A percentile compares a stretch with the other conserved stretches of the same genome.
phyloP scores from a whole-genome alignment of 1,140 invertebrate species.

The Phortica variegata region DNA sequence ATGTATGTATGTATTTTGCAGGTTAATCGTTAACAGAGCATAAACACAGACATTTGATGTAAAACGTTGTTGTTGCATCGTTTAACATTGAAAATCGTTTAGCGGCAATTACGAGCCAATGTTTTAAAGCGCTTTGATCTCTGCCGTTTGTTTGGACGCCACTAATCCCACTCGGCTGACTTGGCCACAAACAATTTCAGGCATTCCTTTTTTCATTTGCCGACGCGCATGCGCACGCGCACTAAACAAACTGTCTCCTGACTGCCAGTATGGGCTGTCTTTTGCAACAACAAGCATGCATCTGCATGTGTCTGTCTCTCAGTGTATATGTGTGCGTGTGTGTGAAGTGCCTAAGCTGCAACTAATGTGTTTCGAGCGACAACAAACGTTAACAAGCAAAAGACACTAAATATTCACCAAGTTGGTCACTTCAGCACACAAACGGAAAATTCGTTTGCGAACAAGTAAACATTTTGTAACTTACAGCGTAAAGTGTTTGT shows the following conservation, averaged over 20 bases:
- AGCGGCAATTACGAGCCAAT: slow-evolving; percentile 53
- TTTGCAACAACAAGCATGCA: no score
- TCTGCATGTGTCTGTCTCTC: no score
- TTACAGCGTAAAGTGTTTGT: no score
- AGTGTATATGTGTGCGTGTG: no score
- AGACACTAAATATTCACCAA: no score
- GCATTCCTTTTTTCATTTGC: slow-evolving; percentile 39
- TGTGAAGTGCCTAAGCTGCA: no score
- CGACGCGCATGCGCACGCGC: slow-evolving; percentile 45
- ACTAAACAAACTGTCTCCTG: slow-evolving; percentile 38
- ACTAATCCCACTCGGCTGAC: slow-evolving; percentile 53
- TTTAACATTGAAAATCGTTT: slow-evolving; percentile 54
- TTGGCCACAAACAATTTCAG: slow-evolving; percentile 48
- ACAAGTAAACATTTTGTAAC: no score
- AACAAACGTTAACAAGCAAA: no score
- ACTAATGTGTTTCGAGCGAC: slow-evolving; percentile 17
- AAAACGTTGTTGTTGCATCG: slow-evolving; percentile 52
- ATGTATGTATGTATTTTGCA: slow-evolving; percentile 11
- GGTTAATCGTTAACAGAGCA: no score
- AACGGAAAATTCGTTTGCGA: no score
- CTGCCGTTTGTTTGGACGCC: slow-evolving; percentile 46
- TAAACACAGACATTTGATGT: slow-evolving; percentile 45
- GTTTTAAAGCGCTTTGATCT: slow-evolving; percentile 45
- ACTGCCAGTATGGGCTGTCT: slow-evolving; percentile 17
- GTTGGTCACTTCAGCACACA: no score